Evolutionary conservation across 1,140 invertebrate species (phyloP).

Genomic region (Anoplolepis gracilipes): DNA sequence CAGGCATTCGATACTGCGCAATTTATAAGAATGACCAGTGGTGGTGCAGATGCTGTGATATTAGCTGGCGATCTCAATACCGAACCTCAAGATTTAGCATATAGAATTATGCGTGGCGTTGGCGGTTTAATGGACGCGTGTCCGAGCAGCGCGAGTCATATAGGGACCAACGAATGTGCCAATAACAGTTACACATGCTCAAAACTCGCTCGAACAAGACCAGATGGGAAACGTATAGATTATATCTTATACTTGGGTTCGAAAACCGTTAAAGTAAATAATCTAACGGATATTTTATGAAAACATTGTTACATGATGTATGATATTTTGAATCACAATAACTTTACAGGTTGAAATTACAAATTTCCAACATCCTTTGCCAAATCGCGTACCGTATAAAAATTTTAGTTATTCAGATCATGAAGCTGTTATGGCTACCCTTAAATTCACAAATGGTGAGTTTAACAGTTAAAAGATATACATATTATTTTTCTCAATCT

Average conservation of each 20-base stretch:
- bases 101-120: conserved; percentile 87
- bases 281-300: background rate
- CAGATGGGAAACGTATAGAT: conserved; percentile 95
- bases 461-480: conserved; percentile 22
- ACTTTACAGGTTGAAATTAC: conserved; percentile 86
- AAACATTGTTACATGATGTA: conserved; percentile 15
- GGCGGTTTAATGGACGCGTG: conserved; percentile 83
- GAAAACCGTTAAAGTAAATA: conserved; percentile 85
- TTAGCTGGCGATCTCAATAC: conserved; percentile 97
- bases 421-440: conserved; percentile 92
- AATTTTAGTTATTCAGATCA: conserved; percentile 96
- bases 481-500: background rate
- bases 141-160: conserved; percentile 74
- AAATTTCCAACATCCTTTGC: conserved; percentile 90
- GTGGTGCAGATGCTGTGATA: conserved; percentile 92
- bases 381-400: conserved; percentile 90
- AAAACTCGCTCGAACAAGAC: conserved; percentile 86
- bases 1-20: conserved; percentile 98
- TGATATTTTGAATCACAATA: background rate
- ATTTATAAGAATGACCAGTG: conserved; percentile 94
- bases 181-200: conserved; percentile 93
- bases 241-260: conserved; percentile 92
- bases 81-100: conserved; percentile 94
- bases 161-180: conserved; percentile 92
- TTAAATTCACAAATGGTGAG: conserved; percentile 85